Conservation (phyloP, 2,113 vertebrate genomes). For the Procavia capensis region DNA sequence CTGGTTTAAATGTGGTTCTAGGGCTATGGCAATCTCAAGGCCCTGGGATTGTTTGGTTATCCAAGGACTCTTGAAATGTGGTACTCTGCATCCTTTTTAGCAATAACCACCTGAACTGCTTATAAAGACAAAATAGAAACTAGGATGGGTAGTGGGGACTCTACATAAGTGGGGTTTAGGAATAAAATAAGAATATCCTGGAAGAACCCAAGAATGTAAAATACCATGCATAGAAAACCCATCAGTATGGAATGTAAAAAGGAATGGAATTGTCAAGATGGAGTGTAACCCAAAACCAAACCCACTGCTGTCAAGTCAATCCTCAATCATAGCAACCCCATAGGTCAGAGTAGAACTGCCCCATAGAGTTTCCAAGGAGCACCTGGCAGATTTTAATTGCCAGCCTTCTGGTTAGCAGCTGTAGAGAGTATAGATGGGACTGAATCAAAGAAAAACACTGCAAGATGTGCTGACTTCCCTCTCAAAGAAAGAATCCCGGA, state of each 20-base stretch:
- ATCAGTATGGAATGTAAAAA: not conserved
- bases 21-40: not conserved
- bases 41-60: constrained; percentile 25
- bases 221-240: not conserved
- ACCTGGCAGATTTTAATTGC: no score
- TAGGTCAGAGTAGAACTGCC: no score
- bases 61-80: constrained; percentile 3
- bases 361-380: no score
- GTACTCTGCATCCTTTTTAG: constrained; percentile 22
- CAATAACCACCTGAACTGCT: not conserved
- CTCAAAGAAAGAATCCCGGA: not conserved
- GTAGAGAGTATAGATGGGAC: not conserved
- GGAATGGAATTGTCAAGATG: not conserved
- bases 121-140: not conserved
- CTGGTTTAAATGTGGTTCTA: constrained; percentile 58
- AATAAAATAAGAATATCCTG: constrained; percentile 49
- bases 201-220: not conserved
- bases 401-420: no score
- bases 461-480: not conserved
- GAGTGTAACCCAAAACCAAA: no score
- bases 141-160: no score
- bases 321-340: no score
- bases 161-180: constrained; percentile 36
- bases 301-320: no score
- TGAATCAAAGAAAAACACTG: not conserved